Evolutionary conservation across 2,888 invertebrate genomes (phyloP), one percentile per base, ranked within the genome.

Genomic region (Eristalis intricaria): DNA sequence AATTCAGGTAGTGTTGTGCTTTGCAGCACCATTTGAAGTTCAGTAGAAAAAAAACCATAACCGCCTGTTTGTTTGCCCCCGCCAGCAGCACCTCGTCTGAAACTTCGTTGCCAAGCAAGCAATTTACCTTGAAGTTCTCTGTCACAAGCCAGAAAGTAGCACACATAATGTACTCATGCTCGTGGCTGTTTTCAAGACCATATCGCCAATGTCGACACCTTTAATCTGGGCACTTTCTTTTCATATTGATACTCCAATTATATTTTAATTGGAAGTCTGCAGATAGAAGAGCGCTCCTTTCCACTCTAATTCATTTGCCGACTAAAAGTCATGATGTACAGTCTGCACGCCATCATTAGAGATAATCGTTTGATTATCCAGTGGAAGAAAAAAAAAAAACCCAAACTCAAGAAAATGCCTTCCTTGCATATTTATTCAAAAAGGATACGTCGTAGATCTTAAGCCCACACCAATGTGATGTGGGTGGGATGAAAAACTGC

Each of bases 351-450:
- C 65, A 58, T 78, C 79, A 61, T 43, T 73, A 66, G 35, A 32
- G 22, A 64, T 58, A 58, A 78, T 78, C 43, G 60, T 61, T 66
- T 66, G 50, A 73, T 73, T 60, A 79, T 79, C 43, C 61, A 23
- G 65, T 61, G 58, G 71, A 79, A 50, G 19, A 7, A 4, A 1
- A 32, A 32, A 32, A 32, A 32, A 32, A 32, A 32, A 29, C 29
- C 5, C 5, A 79, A 73, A 66, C 65, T 66, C 43, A 79, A 60
- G 26, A 73, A 66, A 78, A 58, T 23, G 40, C 23, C n/a, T 50
- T 60, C 23, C 29, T n/a, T 58, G 64, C 69, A 64, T 69, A 69
- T 61, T 56, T 58, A 73, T 68, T 43, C 63, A n/a, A 63, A 64
- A 68, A 32, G 60, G 58, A 50, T 70, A 73, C 35, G n/a, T 38